Evolutionary conservation across 2,888 invertebrate genomes (phyloP).

Genomic region (Tenthredo scrophulariae): DNA sequence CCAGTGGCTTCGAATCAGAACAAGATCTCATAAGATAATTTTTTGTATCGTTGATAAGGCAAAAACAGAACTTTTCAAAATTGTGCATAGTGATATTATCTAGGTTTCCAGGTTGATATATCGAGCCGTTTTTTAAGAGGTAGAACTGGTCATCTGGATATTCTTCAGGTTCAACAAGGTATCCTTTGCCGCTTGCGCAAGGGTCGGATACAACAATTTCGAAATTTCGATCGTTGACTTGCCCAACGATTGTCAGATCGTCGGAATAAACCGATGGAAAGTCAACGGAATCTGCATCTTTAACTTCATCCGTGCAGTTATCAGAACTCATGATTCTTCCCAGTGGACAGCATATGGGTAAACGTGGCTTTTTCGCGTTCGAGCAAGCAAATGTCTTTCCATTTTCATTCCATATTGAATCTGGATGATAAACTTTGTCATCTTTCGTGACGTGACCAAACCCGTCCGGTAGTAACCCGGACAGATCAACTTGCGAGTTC

Average conservation of each 20-base stretch:
- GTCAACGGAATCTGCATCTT: not conserved
- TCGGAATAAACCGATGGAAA: conserved; percentile 62
- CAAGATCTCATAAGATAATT: not conserved
- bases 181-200: conserved; percentile 58
- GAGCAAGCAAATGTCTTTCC: conserved; percentile 57
- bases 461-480: not conserved
- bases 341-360: conserved; percentile 66
- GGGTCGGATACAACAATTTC: conserved; percentile 59
- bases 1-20: too few species aligned
- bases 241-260: conserved; percentile 50
- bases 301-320: conserved; percentile 30
- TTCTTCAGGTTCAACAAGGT: conserved; percentile 58
- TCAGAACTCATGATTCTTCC: conserved; percentile 38
- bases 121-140: conserved; percentile 65
- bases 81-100: not conserved
- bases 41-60: not conserved
- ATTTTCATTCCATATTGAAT: not conserved
- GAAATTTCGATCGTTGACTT: conserved; percentile 55
- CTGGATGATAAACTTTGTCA: not conserved
- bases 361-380: conserved; percentile 55
- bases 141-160: conserved; percentile 56
- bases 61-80: conserved; percentile 63
- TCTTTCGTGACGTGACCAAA: not conserved
- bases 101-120: conserved; percentile 55
- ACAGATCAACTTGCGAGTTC: not conserved